phyloP scores from a whole-genome alignment of 2,888 invertebrate genomes.

The Limenitis arthemis region DNA sequence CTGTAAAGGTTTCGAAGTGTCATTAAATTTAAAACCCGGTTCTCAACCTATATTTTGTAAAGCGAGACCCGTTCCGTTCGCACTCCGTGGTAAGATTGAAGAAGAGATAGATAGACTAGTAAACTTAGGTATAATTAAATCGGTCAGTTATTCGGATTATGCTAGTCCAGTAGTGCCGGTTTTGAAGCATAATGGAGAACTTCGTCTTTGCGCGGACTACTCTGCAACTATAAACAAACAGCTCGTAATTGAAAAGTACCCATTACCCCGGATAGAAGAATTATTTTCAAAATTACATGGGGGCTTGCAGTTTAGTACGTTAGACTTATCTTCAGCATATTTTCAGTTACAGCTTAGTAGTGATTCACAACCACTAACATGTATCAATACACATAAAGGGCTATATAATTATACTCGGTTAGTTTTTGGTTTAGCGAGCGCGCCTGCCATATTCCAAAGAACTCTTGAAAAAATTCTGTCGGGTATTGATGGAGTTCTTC shows the following conservation, averaged over 20 bases:
- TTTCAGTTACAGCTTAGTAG: neutral
- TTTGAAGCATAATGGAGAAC: neutral
- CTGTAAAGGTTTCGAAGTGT: neutral
- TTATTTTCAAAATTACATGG: neutral
- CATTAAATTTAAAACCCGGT: neutral
- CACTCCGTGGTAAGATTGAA: neutral
- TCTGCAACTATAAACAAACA: neutral
- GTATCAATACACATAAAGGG: neutral
- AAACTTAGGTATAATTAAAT: neutral
- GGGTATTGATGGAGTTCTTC: conserved; percentile 22
- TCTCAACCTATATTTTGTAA: neutral
- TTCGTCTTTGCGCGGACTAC: neutral
- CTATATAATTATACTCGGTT: neutral
- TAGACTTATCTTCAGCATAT: neutral
- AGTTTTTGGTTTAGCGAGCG: neutral
- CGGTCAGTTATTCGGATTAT: neutral
- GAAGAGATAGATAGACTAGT: neutral
- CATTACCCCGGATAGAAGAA: neutral
- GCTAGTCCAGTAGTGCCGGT: neutral
- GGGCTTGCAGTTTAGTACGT: neutral
- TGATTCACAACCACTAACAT: neutral
- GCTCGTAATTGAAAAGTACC: neutral
- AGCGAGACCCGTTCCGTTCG: neutral
- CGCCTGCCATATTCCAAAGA: neutral
- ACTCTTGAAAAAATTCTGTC: conserved; percentile 24